Conservation (phyloP, 2,113 vertebrate species). For the Tricholaema leucomelas region DNA sequence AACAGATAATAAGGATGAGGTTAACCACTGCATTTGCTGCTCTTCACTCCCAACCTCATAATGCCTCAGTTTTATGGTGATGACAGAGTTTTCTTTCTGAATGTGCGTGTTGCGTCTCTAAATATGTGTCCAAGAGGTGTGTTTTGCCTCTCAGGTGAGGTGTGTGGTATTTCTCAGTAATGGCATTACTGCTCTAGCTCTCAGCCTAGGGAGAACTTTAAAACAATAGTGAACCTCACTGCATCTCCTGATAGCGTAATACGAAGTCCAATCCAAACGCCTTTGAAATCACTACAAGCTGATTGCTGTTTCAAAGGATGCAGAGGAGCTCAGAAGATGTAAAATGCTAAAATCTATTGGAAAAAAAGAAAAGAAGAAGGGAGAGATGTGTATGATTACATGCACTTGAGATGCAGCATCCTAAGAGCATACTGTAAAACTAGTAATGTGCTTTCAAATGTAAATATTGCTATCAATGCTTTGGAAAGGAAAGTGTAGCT, state of each 20-base stretch:
- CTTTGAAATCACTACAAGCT: neutral
- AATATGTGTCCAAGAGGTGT: fast-evolving
- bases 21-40: neutral
- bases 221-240: neutral
- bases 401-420: neutral
- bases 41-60: neutral
- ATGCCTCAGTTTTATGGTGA: neutral
- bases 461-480: neutral
- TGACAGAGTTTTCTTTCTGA: neutral
- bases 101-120: neutral
- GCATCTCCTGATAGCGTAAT: neutral
- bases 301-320: neutral
- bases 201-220: neutral
- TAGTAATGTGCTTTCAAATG: constrained; percentile 4
- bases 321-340: neutral
- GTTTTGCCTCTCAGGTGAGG: neutral
- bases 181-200: neutral
- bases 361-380: neutral
- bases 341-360: neutral
- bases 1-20: neutral
- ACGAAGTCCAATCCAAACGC: neutral
- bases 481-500: neutral
- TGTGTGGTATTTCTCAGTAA: neutral
- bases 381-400: neutral
- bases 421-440: neutral